Evolutionary conservation across 1,140 invertebrate species (phyloP).

Genomic region (Ceratoteleas bidentatus): DNA sequence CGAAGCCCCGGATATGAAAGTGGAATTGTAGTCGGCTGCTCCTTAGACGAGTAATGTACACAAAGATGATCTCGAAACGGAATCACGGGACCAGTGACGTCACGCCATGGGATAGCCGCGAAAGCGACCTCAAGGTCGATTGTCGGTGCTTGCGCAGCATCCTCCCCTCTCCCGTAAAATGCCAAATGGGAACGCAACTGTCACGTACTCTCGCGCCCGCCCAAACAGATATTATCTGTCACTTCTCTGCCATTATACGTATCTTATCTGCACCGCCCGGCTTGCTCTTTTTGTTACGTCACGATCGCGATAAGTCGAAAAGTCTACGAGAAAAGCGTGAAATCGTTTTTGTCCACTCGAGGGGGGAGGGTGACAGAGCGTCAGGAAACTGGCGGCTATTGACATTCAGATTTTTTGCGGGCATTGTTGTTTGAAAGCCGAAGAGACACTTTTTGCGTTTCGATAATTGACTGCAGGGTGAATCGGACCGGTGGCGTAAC

Average conservation of each 20-base stretch:
- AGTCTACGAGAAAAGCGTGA: constrained; percentile 45
- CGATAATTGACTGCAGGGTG: constrained; percentile 5
- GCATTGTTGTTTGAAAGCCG: neutral
- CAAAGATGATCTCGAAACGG: constrained; percentile 48
- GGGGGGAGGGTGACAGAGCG: constrained; percentile 14
- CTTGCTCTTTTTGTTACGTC: constrained; percentile 16
- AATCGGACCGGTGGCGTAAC: neutral
- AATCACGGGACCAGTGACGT: constrained; percentile 47
- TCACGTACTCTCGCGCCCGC: constrained; percentile 30
- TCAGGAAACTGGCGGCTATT: constrained; percentile 18
- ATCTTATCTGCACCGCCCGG: constrained; percentile 42
- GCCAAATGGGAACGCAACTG: constrained; percentile 34
- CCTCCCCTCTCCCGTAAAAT: constrained; percentile 11
- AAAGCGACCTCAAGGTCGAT: constrained; percentile 58
- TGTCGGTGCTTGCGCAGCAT: constrained; percentile 22
- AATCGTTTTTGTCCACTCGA: constrained; percentile 28
- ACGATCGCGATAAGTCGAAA: constrained; percentile 22
- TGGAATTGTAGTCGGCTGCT: constrained; percentile 43
- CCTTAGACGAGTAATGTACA: constrained; percentile 40
- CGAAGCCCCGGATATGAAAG: constrained; percentile 54
- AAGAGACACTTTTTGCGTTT: constrained; percentile 12
- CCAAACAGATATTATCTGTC: constrained; percentile 43
- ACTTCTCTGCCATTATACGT: constrained; percentile 28
- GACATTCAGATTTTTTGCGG: constrained; percentile 26
- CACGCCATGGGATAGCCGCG: constrained; percentile 50